Base-by-base conservation (phyloP, 2,113 vertebrate species). In the Laterallus jamaicensis region DNA sequence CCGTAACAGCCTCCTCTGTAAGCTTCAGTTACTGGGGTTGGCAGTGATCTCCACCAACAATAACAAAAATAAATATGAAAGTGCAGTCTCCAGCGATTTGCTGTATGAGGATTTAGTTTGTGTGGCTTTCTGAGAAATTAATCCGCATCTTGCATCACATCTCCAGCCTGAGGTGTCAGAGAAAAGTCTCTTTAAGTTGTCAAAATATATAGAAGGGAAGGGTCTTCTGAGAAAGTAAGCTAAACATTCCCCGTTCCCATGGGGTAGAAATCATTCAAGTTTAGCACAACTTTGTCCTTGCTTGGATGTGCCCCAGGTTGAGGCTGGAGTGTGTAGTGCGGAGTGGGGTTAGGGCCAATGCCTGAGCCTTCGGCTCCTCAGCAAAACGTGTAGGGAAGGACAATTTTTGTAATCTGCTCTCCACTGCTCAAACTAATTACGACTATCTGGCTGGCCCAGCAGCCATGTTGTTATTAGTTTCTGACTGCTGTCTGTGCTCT, bases 31-130 rank as follows among this genome's bases (percentile, higher is more conserved):
- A 73, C 82, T 29, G 67, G 58, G 28, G 31, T 25, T 97, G 95
- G 94, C 95, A 96, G 90, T 77, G 94, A 96, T 94, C 91, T 96
- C 40, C 75, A 91, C 63, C 78, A 91, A 91, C 93, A 96, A 79
- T 82, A 96, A 94, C 89, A 97, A 73, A 95, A 96, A 95, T 95
- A 95, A 95, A 93, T 92, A 93, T 82, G 89, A 95, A 96, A 95
- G 84, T 19, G 32, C 56, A n/a, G 49, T 96, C 94, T 95, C 96
- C 66, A 64, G 94, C 0, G 77, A 56, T 56, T 91, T 82, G 42
- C 86, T 79, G 84, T 50, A 6, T 49, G 62, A 93, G 91, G 74
- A 81, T 93, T 95, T 92, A 89, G 94, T 60, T 54, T 79, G 58
- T 96, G 94, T 87, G 81, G 81, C 69, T 95, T 92, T 96, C 78